These are phyloP conservation scores for Chionoecetes opilio DNA, from an alignment of 1,140 invertebrate species.

Conservation along the genomic window DNA sequence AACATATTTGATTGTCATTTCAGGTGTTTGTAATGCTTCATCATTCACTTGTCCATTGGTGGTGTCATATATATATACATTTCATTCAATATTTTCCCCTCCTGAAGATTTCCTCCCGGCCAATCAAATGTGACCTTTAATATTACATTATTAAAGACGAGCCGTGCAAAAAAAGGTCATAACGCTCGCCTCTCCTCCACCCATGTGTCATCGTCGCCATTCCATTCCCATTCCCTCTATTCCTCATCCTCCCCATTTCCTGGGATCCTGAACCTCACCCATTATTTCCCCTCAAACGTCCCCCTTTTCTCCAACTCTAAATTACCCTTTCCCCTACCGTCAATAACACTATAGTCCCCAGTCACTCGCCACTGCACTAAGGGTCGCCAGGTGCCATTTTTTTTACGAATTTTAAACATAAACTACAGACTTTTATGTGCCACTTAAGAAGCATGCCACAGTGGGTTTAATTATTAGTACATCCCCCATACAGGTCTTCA, in stretches of 20 bases:
- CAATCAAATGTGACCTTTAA: slow-evolving; percentile 30
- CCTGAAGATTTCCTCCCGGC: neutral
- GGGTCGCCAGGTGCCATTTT: neutral
- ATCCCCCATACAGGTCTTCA: no score
- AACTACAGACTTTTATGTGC: no score
- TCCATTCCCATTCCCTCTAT: neutral
- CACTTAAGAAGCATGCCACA: no score
- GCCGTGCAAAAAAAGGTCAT: neutral
- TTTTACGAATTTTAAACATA: no score
- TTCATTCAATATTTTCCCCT: neutral
- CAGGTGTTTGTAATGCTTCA: no score
- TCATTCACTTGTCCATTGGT: no score
- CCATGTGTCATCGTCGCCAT: neutral
- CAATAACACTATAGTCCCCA: no score
- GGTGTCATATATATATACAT: neutral
- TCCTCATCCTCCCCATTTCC: neutral
- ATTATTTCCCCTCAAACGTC: neutral
- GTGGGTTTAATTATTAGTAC: no score
- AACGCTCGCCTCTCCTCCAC: neutral
- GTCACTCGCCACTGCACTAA: no score
- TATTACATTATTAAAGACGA: slow-evolving; percentile 21
- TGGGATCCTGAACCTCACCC: neutral
- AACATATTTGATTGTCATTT: no score
- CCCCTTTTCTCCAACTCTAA: neutral
- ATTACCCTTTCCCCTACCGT: no score